Conservation (phyloP, 2,113 vertebrate genomes). For the Eleginops maclovinus region DNA sequence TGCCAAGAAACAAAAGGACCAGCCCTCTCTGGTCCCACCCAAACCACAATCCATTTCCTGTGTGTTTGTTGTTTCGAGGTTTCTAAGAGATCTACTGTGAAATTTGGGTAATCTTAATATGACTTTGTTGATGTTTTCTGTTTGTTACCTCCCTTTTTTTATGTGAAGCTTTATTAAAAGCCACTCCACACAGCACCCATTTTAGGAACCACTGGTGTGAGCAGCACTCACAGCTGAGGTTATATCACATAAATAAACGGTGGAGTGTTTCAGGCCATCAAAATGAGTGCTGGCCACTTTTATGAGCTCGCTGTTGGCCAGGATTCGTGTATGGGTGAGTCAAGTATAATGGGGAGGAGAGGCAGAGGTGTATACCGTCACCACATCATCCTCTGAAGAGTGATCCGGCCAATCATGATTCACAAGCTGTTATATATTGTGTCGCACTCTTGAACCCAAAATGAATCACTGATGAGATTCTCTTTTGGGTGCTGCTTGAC, state of each 20-base stretch:
- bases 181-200: background rate
- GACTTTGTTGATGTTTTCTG: background rate
- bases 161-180: background rate
- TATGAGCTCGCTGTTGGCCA: conserved; percentile 16
- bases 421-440: conserved; percentile 40
- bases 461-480: conserved; percentile 46
- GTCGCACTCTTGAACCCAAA: conserved; percentile 29
- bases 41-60: conserved; percentile 47
- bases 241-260: conserved; percentile 13
- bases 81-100: no score
- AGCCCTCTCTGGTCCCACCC: conserved; percentile 32
- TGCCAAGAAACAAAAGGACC: conserved; percentile 49
- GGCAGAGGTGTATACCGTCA: conserved; percentile 29
- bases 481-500: background rate
- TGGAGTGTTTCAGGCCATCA: conserved; percentile 31
- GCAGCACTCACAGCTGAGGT: conserved; percentile 35
- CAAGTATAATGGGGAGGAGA: conserved; percentile 35
- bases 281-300: conserved; percentile 39
- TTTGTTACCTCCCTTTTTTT: background rate
- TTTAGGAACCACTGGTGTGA: background rate
- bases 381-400: conserved; percentile 42
- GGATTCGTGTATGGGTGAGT: conserved; percentile 20
- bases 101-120: background rate
- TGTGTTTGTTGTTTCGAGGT: no score
- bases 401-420: conserved; percentile 49